Conservation (phyloP, 92 coral and sea anemone species). For the Virgularia gustaviana region DNA sequence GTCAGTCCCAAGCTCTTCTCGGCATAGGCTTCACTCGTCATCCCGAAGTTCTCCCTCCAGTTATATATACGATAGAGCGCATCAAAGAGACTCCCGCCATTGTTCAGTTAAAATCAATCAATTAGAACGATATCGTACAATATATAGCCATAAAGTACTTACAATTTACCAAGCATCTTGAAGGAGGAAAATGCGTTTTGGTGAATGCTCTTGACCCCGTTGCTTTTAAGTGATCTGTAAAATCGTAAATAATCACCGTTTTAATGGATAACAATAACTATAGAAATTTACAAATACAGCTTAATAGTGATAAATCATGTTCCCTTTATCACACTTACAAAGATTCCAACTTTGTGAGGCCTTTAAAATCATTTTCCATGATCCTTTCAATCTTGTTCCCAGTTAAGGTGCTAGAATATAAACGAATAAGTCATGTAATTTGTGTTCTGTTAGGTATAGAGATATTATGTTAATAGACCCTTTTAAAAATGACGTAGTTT, state of each 20-base stretch:
- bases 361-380: conserved; percentile 62
- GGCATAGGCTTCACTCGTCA: no score
- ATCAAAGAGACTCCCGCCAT: no score
- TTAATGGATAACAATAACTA: background rate
- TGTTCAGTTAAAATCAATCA: no score
- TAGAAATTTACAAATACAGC: no score
- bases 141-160: no score
- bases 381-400: conserved; percentile 65
- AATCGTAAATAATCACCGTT: background rate
- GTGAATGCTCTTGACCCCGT: conserved; percentile 56
- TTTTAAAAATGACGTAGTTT: no score
- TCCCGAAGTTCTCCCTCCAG: no score
- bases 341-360: conserved; percentile 44
- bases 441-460: background rate
- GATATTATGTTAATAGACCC: no score
- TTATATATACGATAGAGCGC: no score
- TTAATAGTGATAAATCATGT: no score
- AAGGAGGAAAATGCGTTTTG: conserved; percentile 64
- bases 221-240: conserved; percentile 64
- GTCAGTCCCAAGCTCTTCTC: no score
- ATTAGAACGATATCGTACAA: no score
- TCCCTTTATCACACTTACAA: conserved; percentile 84
- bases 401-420: conserved; percentile 55
- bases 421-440: background rate
- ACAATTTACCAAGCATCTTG: conserved; percentile 51